phyloP scores from a whole-genome alignment of 2,888 invertebrate species.

The Hyalella azteca region DNA sequence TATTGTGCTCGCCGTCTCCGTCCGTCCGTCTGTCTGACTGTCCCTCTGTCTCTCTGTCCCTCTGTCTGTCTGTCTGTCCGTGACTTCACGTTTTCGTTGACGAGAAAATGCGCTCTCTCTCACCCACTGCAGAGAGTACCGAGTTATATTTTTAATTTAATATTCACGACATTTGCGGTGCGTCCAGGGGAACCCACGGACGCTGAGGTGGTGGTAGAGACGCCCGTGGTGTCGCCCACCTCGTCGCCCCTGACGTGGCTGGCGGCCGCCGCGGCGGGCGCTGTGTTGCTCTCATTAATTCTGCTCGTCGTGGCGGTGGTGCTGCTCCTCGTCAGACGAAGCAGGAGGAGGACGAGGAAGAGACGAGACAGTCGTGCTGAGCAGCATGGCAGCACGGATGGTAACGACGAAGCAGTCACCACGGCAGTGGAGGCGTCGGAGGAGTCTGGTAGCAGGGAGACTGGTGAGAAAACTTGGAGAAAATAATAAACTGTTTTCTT shows the following conservation, averaged over 20 bases:
- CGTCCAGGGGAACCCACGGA: constrained; percentile 16
- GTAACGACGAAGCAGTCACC: background rate
- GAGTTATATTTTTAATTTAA: too few relatives aligned
- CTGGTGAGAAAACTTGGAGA: too few relatives aligned
- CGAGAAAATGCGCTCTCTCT: too few relatives aligned
- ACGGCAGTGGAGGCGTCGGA: background rate
- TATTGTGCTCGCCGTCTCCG: too few relatives aligned
- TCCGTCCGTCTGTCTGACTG: too few relatives aligned
- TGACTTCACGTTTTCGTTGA: too few relatives aligned
- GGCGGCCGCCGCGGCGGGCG: background rate
- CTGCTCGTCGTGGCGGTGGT: background rate
- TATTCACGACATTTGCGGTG: too few relatives aligned
- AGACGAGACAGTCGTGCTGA: background rate
- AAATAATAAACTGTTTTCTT: too few relatives aligned
- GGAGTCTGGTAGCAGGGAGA: constrained; percentile 8
- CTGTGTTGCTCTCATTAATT: constrained; percentile 1
- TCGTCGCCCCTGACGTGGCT: background rate
- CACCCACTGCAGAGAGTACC: too few relatives aligned
- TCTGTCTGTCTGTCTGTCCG: too few relatives aligned
- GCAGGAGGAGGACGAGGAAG: background rate
- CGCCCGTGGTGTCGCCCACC: background rate
- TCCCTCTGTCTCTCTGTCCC: too few relatives aligned
- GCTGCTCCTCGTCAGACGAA: background rate
- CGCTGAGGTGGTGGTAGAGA: constrained; percentile 13
- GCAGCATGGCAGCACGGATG: background rate